Base-by-base conservation (phyloP, 2,797 vertebrate species). In the Taenioides sp. region DNA sequence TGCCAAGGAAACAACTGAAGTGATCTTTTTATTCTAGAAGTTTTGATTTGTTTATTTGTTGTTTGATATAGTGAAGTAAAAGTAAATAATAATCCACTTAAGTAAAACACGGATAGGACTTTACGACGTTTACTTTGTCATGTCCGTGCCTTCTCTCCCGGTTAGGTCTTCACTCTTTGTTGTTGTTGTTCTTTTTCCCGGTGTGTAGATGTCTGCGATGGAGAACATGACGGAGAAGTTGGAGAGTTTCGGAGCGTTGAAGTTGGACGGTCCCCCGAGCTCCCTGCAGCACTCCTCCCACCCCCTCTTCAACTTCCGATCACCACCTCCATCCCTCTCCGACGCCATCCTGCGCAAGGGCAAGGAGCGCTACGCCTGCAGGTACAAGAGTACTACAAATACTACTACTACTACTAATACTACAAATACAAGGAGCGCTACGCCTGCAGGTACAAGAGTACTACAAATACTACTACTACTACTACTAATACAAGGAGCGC, bases 291-390 rank as follows among this genome's bases (percentile, higher is more conserved):
- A 97, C 87, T 94, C 97, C 55, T 92, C 96, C 12, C 98, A 98
- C 72, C 96, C 97, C 72, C 96, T 97, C 28, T 99, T 99, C 92
- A 96, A 94, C 91, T 99, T 99, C 92, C 94, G 97, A 72, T 96
- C 98, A 0, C 97, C 97, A 0, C 96, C 97, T 6, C 95, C 97
- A 2, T 97, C 97, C 23, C 93, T 99, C 43, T 98, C 98, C 0
- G 98, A 99, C 58, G 97, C 98, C 90, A 98, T 99, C 92, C 95
- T 99, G 82, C 95, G 98, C 87, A 99, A 99, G 94, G 98, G 98
- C 92, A 99, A 99, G 92, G 98, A 99, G 86, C 96, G 98, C 5
- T 99, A 99, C 78, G 97, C 98, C 43, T 99, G 97, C 97, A 97
- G 97, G 97, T 98, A 76, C 83, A 20, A 12, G 4, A 58, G 3